Conservation (phyloP, 2,113 vertebrate genomes). For the Malurus elegans region DNA sequence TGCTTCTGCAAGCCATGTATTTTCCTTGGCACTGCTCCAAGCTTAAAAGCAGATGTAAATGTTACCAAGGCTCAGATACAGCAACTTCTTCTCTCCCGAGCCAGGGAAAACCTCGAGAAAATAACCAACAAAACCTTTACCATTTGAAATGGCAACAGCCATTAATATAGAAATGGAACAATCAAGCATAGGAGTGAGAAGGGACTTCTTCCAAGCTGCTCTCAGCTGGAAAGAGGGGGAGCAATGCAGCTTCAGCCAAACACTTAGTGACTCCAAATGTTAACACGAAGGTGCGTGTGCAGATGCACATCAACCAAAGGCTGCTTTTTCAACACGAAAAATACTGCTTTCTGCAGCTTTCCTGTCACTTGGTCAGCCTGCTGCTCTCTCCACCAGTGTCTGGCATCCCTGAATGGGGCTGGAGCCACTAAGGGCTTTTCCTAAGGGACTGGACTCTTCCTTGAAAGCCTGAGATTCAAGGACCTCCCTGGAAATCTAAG, state of each 20-base stretch:
- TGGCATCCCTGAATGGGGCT: not conserved
- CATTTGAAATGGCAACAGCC: not conserved
- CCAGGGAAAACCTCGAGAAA: not conserved
- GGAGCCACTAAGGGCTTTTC: not conserved
- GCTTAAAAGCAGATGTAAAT: constrained; percentile 27
- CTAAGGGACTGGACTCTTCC: not conserved
- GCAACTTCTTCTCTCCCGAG: not conserved
- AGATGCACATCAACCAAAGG: not conserved
- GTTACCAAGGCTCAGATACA: not conserved
- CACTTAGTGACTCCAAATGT: not conserved
- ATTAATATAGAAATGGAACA: not conserved
- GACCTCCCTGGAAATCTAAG: not conserved
- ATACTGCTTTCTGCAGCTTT: not conserved
- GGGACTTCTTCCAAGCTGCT: not conserved
- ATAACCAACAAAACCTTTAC: not conserved
- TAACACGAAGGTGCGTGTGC: fast-evolving
- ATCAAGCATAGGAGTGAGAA: not conserved
- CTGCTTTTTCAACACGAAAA: not conserved
- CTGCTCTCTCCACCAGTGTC: not conserved
- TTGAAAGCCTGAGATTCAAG: not conserved
- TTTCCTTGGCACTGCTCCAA: constrained; percentile 30
- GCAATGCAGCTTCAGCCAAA: fast-evolving
- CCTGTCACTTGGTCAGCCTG: not conserved
- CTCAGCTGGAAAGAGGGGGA: not conserved
- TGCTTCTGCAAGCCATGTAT: constrained; percentile 18